Conservation (phyloP, 2,797 vertebrate genomes). For the Thunnus albacares region DNA sequence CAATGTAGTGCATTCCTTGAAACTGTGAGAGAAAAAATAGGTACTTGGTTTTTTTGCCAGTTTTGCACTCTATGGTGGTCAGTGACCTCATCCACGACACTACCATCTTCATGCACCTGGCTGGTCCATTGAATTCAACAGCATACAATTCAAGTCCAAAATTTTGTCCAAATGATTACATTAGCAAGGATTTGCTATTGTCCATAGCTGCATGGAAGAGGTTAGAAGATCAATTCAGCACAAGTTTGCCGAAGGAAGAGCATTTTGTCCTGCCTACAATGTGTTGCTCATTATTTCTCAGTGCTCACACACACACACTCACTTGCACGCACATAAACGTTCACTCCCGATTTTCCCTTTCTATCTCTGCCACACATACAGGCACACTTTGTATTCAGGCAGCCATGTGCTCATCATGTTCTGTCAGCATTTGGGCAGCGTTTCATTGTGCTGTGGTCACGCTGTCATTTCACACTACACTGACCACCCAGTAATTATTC, state of each 20-base stretch:
- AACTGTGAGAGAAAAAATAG: constrained; percentile 17
- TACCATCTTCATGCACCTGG: constrained; percentile 54
- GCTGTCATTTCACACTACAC: constrained; percentile 84
- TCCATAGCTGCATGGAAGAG: constrained; percentile 59
- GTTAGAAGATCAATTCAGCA: constrained; percentile 65
- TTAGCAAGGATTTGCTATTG: constrained; percentile 64
- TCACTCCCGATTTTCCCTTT: constrained; percentile 31
- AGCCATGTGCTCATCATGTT: constrained; percentile 74
- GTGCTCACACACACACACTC: neutral
- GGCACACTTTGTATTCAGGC: constrained; percentile 75
- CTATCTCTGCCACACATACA: constrained; percentile 60
- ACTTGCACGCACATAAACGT: constrained; percentile 1
- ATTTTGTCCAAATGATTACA: constrained; percentile 60
- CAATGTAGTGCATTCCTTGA: constrained; percentile 11
- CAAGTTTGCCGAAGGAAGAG: constrained; percentile 48
- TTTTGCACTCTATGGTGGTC: constrained; percentile 53
- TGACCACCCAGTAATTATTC: constrained; percentile 82
- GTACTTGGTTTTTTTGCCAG: constrained; percentile 22
- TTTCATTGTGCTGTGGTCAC: constrained; percentile 80
- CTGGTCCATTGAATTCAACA: constrained; percentile 48
- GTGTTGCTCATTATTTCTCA: constrained; percentile 58
- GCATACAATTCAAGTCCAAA: constrained; percentile 57
- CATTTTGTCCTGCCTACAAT: constrained; percentile 55
- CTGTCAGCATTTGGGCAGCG: constrained; percentile 74
- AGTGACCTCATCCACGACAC: constrained; percentile 52